Percentiles rank a stretch among this genome's conserved stretches.
Conservation (phyloP, 2,797 vertebrate genomes). For the Myotis myotis region DNA sequence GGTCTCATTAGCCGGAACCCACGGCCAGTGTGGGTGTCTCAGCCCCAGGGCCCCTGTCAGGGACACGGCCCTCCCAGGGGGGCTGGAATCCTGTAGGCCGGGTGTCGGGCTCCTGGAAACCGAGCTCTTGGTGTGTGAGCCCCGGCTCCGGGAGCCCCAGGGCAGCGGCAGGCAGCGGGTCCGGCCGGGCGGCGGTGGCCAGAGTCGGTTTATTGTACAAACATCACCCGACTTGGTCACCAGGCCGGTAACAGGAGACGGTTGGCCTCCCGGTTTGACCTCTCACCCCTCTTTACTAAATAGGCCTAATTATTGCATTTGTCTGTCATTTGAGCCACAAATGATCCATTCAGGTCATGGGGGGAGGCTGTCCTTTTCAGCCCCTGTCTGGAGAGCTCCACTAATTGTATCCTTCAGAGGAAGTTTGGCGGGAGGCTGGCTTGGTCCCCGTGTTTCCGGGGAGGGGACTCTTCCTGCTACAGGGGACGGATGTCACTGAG, state of each 20-base stretch:
- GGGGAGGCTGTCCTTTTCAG: slow-evolving; percentile 75
- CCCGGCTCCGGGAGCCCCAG: background rate
- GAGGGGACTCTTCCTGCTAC: slow-evolving; percentile 28
- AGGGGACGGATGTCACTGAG: background rate
- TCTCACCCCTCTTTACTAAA: slow-evolving; percentile 92
- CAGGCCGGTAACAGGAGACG: slow-evolving; percentile 83
- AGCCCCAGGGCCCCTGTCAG: background rate
- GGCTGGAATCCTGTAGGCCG: background rate
- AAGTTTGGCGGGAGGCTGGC: slow-evolving; percentile 65
- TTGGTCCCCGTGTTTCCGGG: slow-evolving; percentile 61
- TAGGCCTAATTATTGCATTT: slow-evolving; percentile 93
- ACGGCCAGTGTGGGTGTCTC: background rate
- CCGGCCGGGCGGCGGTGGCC: background rate
- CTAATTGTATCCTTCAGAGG: slow-evolving; percentile 83
- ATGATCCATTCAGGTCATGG: slow-evolving; percentile 87
- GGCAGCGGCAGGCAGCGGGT: background rate
- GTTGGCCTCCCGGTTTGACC: slow-evolving; percentile 87
- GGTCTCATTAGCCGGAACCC: background rate
- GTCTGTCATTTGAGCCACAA: slow-evolving; percentile 93
- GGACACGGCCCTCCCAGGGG: background rate
- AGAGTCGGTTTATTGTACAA: slow-evolving; percentile 74
- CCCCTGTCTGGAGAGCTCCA: slow-evolving; percentile 73
- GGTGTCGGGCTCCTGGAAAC: background rate
- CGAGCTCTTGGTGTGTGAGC: background rate
- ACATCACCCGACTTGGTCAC: slow-evolving; percentile 76